A percentile compares a stretch with the other conserved stretches of the same genome.
Conservation (phyloP, 2,888 invertebrate species). For the Ophion slaviceki region DNA sequence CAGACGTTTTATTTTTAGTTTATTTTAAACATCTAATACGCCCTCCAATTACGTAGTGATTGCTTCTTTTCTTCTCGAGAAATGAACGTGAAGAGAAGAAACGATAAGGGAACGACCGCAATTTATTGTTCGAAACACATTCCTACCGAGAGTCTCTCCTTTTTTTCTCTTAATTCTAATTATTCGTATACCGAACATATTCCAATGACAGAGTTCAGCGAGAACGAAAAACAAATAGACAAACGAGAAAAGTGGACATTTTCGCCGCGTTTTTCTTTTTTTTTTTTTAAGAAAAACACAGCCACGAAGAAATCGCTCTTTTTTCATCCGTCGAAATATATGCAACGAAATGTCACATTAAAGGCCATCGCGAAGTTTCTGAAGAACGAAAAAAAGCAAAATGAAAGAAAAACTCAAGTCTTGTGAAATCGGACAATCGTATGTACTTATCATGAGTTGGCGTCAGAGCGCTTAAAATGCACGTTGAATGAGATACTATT, state of each 20-base stretch:
- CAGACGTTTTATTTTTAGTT: neutral
- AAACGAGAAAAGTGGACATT: conserved; percentile 11
- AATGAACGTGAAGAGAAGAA: conserved; percentile 3
- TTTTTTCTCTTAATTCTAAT: conserved; percentile 32
- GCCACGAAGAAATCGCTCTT: neutral
- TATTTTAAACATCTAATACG: conserved; percentile 15
- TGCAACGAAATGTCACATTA: conserved; percentile 14
- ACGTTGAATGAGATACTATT: conserved; percentile 49
- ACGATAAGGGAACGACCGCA: conserved; percentile 53
- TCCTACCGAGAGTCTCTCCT: conserved; percentile 60
- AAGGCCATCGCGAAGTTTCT: neutral
- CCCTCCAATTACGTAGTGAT: conserved; percentile 43
- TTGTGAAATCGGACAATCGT: conserved; percentile 36
- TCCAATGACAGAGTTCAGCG: conserved; percentile 10
- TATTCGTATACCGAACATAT: conserved; percentile 9
- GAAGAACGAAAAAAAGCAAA: conserved; percentile 43
- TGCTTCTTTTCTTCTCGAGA: conserved; percentile 12
- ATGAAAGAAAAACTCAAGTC: conserved; percentile 24
- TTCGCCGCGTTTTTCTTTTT: neutral
- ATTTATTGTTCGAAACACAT: conserved; percentile 68
- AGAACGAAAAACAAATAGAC: neutral
- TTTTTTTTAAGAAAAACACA: neutral
- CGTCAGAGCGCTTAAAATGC: conserved; percentile 22
- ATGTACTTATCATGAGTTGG: conserved; percentile 55
- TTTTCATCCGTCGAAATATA: neutral